Percentiles rank a stretch among this genome's conserved stretches.
Evolutionary conservation across 2,888 invertebrate species (phyloP).

Genomic region (Orgyia antiqua): DNA sequence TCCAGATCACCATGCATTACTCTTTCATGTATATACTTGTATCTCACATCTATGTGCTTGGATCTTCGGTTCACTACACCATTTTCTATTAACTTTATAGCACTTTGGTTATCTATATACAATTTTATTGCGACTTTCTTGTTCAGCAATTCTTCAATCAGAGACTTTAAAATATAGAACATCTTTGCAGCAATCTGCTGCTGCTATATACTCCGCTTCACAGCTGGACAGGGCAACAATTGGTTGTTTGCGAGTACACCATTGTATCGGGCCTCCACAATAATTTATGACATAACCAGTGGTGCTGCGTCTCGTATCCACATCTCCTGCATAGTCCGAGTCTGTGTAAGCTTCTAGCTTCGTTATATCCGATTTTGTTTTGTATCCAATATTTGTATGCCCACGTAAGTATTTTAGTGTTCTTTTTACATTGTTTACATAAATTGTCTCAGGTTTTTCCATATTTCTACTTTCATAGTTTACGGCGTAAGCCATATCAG

Average conservation of each 20-base stretch:
- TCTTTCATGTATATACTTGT: conserved; percentile 6
- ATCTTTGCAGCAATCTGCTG: conserved; percentile 3
- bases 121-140: neutral
- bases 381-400: conserved; percentile 1
- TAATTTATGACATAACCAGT: conserved; percentile 4
- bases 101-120: conserved; percentile 14
- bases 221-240: conserved; percentile 20
- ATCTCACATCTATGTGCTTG: conserved; percentile 3
- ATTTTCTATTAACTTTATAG: conserved; percentile 4
- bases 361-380: neutral
- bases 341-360: conserved; percentile 1
- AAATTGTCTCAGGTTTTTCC: too few species aligned
- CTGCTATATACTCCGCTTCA: neutral
- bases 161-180: conserved; percentile 1
- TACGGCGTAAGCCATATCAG: neutral
- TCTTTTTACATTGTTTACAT: neutral
- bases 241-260: conserved; percentile 26
- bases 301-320: conserved; percentile 1
- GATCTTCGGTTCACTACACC: conserved; percentile 5
- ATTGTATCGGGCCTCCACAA: conserved; percentile 7
- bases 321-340: neutral
- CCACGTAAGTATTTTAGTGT: conserved; percentile 4
- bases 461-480: too few species aligned
- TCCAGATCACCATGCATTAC: conserved; percentile 4
- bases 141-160: neutral